phyloP scores from a whole-genome alignment of 2,888 invertebrate species.

The Fabriciana adippe region DNA sequence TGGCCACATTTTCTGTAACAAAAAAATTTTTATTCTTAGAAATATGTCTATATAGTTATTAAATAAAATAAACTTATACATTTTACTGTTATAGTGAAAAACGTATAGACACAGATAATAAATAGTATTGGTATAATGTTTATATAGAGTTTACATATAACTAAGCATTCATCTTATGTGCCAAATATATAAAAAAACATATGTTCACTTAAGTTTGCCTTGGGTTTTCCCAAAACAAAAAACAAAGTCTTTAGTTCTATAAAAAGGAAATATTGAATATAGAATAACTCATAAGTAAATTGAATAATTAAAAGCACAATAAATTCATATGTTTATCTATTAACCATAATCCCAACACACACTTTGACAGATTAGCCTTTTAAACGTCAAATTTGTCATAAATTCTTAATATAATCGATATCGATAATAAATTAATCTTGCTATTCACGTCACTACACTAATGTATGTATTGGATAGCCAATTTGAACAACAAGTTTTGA shows the following conservation, averaged over 20 bases:
- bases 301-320: not conserved
- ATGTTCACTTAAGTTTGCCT: too few species aligned
- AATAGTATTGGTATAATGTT: too few species aligned
- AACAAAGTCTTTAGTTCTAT: too few species aligned
- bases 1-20: slow-evolving; percentile 48
- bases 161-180: too few species aligned
- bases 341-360: slow-evolving; percentile 13
- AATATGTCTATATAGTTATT: not conserved
- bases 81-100: not conserved
- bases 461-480: slow-evolving; percentile 31
- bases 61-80: not conserved
- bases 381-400: slow-evolving; percentile 26
- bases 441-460: slow-evolving; percentile 33
- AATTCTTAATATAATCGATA: slow-evolving; percentile 27
- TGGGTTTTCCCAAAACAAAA: too few species aligned
- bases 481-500: slow-evolving; percentile 20
- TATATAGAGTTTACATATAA: too few species aligned
- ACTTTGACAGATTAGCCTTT: slow-evolving; percentile 26
- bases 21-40: slow-evolving; percentile 7
- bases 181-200: too few species aligned
- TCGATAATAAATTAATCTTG: slow-evolving; percentile 38
- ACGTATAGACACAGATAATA: not conserved
- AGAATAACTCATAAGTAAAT: not conserved
- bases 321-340: slow-evolving; percentile 4
- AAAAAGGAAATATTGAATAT: too few species aligned